Evolutionary conservation across 1,140 invertebrate genomes (phyloP), one percentile per base, ranked within the genome.

Genomic region (Cecropterus lyciades): DNA sequence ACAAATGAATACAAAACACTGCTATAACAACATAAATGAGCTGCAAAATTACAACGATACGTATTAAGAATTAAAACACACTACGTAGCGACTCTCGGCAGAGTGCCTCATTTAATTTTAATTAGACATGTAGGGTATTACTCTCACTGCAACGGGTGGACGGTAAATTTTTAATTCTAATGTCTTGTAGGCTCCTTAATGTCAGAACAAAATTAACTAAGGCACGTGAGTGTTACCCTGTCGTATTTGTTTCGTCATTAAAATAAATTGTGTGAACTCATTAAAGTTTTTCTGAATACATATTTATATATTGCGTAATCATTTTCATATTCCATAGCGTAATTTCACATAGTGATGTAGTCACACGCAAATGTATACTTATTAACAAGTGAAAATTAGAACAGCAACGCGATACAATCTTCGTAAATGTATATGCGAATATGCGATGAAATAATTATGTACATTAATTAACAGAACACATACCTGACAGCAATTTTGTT

Each of bases 401-500:
- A 8, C 45, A 17, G 30, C 45, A 43, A 24, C 6, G 30, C 15
- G 20, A 49, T 40, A 51, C 16, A 40, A 62, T 40, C 15, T 51
- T 51, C 13, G 16, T 15, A 20, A 46, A 46, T 15, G 20, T 48
- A 6, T 60, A 16, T 60, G 20, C 33, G 11, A 37, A 11, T 37
- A 37, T 52, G 20, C n/a, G 48, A 52, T 27, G 59, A 30, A 63
- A 51, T 57, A 27, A 43, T 57, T 14, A 37, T 48, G 11, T 33
- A 10, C 27, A 56, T 65, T 65, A 16, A 53, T 20, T 55, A 45
- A 40, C 5, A 24, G 42, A 40, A 20, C 46, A 82, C 85, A 93
- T 90, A 96, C 96, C 96, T 90, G 95, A 95, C 46, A 96, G 94
- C 82, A 96, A 93, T 80, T 95, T 96, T 6, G 96, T 97, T 15